Percentiles rank a stretch among this genome's conserved stretches.
These are phyloP conservation scores for Zosterops pallidus DNA, from an alignment of 2,113 vertebrate species.

Conservation along the genomic window DNA sequence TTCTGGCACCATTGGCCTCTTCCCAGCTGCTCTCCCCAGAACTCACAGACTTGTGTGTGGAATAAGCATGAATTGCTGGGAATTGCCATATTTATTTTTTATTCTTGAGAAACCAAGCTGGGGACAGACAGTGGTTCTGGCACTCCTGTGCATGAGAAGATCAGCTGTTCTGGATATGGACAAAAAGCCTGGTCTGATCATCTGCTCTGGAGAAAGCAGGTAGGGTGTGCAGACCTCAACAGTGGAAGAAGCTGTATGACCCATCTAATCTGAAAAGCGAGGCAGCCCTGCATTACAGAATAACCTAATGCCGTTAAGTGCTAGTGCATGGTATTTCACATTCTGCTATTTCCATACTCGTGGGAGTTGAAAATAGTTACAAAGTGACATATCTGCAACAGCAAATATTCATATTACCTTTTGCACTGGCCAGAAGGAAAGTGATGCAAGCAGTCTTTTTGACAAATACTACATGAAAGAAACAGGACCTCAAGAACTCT, in stretches of 20 bases:
- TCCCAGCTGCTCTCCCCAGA: background rate
- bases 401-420: constrained; percentile 24
- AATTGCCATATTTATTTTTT: background rate
- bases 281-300: constrained; percentile 19
- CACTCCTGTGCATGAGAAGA: background rate
- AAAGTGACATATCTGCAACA: constrained; percentile 6
- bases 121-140: background rate
- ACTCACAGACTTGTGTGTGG: background rate
- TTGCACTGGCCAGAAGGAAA: background rate
- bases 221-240: background rate
- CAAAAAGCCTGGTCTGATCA: background rate
- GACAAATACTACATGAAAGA: background rate
- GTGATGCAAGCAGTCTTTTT: background rate
- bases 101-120: background rate
- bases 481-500: background rate
- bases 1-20: background rate
- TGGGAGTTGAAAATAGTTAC: constrained; percentile 46
- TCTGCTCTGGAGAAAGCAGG: background rate
- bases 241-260: background rate
- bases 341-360: background rate
- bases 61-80: background rate
- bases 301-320: constrained; percentile 24
- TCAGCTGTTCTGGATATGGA: background rate
- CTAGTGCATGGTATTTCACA: background rate
- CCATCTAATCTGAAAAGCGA: background rate